Conservation (phyloP, 2,888 invertebrate species). For the Phyllotreta cruciferae region DNA sequence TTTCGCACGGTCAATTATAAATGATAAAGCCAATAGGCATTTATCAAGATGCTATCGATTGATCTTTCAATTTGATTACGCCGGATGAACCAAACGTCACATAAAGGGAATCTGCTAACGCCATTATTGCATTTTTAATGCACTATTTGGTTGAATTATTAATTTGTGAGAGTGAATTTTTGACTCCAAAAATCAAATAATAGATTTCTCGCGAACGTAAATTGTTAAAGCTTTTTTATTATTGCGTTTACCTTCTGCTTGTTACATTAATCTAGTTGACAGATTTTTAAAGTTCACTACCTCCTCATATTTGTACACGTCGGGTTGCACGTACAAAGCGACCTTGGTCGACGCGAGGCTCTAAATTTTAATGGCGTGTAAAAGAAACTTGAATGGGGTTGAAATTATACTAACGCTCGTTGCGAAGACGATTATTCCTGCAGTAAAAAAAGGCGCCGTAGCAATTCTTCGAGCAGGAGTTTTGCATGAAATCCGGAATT, state of each 20-base stretch:
- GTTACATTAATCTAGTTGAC: slow-evolving; percentile 11
- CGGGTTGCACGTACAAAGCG: neutral
- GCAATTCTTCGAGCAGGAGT: too few relatives aligned
- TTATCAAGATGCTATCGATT: slow-evolving; percentile 30
- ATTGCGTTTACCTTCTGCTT: slow-evolving; percentile 1
- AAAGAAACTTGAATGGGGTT: slow-evolving; percentile 2
- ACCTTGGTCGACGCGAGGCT: neutral
- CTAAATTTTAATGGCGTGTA: slow-evolving; percentile 8
- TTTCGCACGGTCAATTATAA: slow-evolving; percentile 36
- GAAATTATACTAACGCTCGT: neutral
- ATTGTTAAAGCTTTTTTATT: neutral
- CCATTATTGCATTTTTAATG: too few relatives aligned
- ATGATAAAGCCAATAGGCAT: slow-evolving; percentile 33
- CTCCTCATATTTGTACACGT: slow-evolving; percentile 3
- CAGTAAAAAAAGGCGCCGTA: too few relatives aligned
- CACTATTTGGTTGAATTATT: too few relatives aligned
- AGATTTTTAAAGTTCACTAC: slow-evolving; percentile 10
- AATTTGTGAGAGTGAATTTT: too few relatives aligned
- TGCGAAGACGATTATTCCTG: too few relatives aligned
- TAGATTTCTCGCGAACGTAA: neutral
- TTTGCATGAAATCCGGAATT: too few relatives aligned
- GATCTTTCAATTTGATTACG: slow-evolving; percentile 21
- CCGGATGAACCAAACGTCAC: neutral
- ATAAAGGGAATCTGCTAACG: too few relatives aligned
- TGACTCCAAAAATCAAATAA: too few relatives aligned